A percentile compares a stretch with the other conserved stretches of the same genome.
Evolutionary conservation across 2,797 vertebrate species (phyloP).

Genomic region (Octomys mimax): DNA sequence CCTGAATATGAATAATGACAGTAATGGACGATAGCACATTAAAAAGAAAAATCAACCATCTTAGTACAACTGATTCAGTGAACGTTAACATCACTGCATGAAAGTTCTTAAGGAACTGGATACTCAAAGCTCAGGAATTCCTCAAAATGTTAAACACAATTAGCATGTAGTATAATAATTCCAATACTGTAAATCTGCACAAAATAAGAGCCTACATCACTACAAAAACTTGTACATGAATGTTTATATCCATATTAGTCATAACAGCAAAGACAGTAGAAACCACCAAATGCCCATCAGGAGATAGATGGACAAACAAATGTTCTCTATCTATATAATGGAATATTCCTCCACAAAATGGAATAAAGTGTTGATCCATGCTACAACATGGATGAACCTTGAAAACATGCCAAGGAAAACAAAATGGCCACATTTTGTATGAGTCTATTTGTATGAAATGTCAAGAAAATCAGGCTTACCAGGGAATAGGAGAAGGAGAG

Average conservation of each 20-base stretch:
- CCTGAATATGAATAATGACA: conserved; percentile 29
- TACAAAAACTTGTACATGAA: conserved; percentile 31
- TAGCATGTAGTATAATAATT: background rate
- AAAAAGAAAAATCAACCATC: conserved; percentile 44
- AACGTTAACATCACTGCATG: background rate
- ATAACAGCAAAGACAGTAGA: conserved; percentile 19
- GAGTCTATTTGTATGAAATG: conserved; percentile 48
- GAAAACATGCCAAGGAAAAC: conserved; percentile 58
- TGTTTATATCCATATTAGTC: conserved; percentile 38
- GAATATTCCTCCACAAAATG: conserved; percentile 19
- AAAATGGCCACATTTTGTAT: conserved; percentile 32
- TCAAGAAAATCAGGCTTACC: conserved; percentile 17
- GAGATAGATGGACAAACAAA: conserved; percentile 26
- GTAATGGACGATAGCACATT: background rate
- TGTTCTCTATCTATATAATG: background rate
- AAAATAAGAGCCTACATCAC: conserved; percentile 38
- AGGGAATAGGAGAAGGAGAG: background rate
- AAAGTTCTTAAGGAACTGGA: conserved; percentile 16
- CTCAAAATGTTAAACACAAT: conserved; percentile 43
- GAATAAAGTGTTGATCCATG: background rate
- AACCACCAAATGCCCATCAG: conserved; percentile 40
- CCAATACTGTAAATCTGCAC: background rate
- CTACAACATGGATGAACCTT: background rate
- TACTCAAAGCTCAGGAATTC: conserved; percentile 36
- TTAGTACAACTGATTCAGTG: conserved; percentile 30